Evolutionary conservation across 2,888 invertebrate genomes (phyloP), one percentile per base, ranked within the genome.

Genomic region (Sinohyriopsis cumingii): DNA sequence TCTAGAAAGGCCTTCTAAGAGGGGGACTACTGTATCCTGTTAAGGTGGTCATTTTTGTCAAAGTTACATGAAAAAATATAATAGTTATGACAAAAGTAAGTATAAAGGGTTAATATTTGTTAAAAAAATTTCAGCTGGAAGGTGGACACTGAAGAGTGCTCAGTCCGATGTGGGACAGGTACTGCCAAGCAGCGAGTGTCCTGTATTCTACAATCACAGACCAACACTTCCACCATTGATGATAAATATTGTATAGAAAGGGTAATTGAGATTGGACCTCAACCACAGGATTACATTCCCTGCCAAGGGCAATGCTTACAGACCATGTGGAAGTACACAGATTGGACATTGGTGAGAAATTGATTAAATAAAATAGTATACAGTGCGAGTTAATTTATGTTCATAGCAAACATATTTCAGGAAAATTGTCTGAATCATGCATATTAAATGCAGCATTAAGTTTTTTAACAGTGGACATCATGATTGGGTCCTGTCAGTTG

Each of bases 161-260:
- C 94, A 1, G 92, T 92, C 0, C 90, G 92, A 56, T 95, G 95
- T 87, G 95, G 95, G 2, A 91, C 91, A 72, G 95, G 95, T 5
- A 89, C 91, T 22, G 92, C 93, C 3, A 91, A 90, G 25, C 91
- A 93, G 61, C 91, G 90, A 20, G 92, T 93, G 74, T 91, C 92
- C 67, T 95, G 95, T 84, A 91, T 93, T 92, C 86, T 86, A 68
- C 76, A 82, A 57, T 78, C 79, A 7, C 75, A 78, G 7, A 75
- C 73, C 63, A 72, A 71, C 59, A 69, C 69, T 24, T 64, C 72
- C 1, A 57, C 65, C 12, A 67, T 78, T 18, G 72, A 78, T 57
- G 72, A 68, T n/a, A 63, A 67, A 59, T 76, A 78, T 67, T 78
- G 78, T 59, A 72, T 76, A 56, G 82, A 80, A 61, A 75, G 72